Evolutionary conservation across 64 coral and sea anemone genomes (phyloP).

Genomic region (Pachyseris speciosa): DNA sequence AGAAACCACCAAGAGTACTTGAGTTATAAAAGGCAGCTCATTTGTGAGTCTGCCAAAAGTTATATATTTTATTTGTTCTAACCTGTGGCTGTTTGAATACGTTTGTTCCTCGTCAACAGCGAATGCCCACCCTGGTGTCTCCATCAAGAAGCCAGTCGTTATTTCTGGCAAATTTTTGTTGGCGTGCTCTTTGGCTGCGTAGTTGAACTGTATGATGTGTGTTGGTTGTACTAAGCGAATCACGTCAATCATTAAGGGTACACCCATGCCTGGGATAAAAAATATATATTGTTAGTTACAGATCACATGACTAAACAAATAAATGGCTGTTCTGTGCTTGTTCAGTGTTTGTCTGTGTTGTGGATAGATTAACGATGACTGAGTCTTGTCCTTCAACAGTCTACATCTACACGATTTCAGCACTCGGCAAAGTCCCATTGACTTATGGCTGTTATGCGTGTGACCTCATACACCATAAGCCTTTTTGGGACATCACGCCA

Average conservation of each 20-base stretch:
- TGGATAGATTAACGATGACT: too few species aligned
- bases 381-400: too few species aligned
- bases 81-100: background rate
- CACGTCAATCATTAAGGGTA: constrained; percentile 29
- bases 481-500: too few species aligned
- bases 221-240: constrained; percentile 50
- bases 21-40: background rate
- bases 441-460: too few species aligned
- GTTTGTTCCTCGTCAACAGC: background rate
- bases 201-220: constrained; percentile 57
- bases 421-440: too few species aligned
- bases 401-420: too few species aligned
- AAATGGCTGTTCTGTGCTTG: too few species aligned
- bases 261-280: constrained; percentile 51
- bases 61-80: background rate
- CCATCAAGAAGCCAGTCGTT: constrained; percentile 29
- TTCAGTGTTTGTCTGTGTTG: too few species aligned
- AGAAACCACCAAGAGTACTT: too few species aligned
- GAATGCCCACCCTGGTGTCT: constrained; percentile 50
- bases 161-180: constrained; percentile 59
- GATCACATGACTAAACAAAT: too few species aligned
- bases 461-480: too few species aligned
- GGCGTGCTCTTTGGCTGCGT: background rate
- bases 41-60: too few species aligned
- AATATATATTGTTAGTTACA: background rate